Evolutionary conservation across 1,140 invertebrate genomes (phyloP), one percentile per base, ranked within the genome.

Genomic region (Plodia interpunctella): DNA sequence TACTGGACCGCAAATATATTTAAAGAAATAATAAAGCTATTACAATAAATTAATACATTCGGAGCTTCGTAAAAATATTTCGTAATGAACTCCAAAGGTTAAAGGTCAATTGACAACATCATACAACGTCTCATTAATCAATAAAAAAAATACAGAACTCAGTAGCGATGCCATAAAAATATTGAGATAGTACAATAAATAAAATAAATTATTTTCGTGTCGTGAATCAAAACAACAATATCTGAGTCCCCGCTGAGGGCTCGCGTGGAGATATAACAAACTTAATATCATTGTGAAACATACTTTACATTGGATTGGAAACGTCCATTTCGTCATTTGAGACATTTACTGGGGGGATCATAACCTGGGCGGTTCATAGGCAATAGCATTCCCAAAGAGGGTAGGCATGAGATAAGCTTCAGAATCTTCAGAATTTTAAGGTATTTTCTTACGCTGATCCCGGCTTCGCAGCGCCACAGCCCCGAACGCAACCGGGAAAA

Each of bases 101-200:
- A 44, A 44, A 44, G 38, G 13, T 44, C 38, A 44, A 15, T 44
- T 44, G 38, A 44, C 38, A 44, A 44, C 15, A 44, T 44, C 15
- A 32, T 44, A 44, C 15, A 3, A 17, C 13, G 2, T 15, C 38
- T 15, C n/a, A 44, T 44, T 44, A 44, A 44, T 44, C 38, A 44
- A 44, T 44, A 44, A 44, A 44, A 38, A 5, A 0, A 15, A 44
- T 5, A 11, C 32, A 13, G 15, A 44, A 13, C 8, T 2, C 38
- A 44, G 38, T 44, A 44, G 38, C 38, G 38, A 44, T 0, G 38
- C 15, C 1, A 17, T 44, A 44, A 44, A 44, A 44, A 44, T 44
- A 15, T 44, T 0, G 15, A 17, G 15, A 17, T 44, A 44, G 15
- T 44, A 44, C 38, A 44, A 44, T 1, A 15, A 15, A 44, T 44